Evolutionary conservation across 2,888 invertebrate species (phyloP), one percentile per base, ranked within the genome.

Genomic region (Agriopis leucophaearia): DNA sequence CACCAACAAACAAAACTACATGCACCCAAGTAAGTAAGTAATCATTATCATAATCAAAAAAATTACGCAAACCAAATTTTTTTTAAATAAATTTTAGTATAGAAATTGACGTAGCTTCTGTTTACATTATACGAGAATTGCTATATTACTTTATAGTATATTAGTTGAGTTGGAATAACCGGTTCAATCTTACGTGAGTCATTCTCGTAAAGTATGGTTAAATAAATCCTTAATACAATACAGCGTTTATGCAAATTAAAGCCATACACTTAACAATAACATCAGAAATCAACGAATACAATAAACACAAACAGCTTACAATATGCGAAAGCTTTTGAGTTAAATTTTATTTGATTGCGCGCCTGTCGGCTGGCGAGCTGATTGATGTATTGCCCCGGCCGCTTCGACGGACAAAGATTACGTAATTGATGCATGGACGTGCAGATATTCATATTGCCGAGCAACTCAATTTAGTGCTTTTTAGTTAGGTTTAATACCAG

Each of bases 291-390:
- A 72, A 55, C 44, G 66, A 68, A 71, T 64, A 71, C 65, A 77
- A 80, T 81, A 77, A 81, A 79, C 78, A 80, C 81, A 77, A 81
- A 79, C 78, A 80, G 74, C 71, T 75, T 74, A 77, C 70, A 71
- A 66, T 13, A 44, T 75, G 76, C 63, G 74, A 79, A 73, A 74
- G 79, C 78, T 88, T 87, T 87, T 84, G 85, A 89, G 91, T 91
- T 90, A 90, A 92, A 92, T 92, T 92, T 92, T 92, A 93, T 93
- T 93, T 92, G 91, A 92, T 93, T 92, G 92, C 91, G 78, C 84
- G 82, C 80, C 77, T 86, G 88, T 88, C 88, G 82, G 51, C 64
- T 80, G 82, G 78, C 82, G 80, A 71, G 82, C 88, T 91, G 92
- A 92, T 91, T 92, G 92, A 92, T 92, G 88, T 88, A 92, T 90